Evolutionary conservation across 2,797 vertebrate genomes (phyloP).

Genomic region (Trichosurus vulpecula): DNA sequence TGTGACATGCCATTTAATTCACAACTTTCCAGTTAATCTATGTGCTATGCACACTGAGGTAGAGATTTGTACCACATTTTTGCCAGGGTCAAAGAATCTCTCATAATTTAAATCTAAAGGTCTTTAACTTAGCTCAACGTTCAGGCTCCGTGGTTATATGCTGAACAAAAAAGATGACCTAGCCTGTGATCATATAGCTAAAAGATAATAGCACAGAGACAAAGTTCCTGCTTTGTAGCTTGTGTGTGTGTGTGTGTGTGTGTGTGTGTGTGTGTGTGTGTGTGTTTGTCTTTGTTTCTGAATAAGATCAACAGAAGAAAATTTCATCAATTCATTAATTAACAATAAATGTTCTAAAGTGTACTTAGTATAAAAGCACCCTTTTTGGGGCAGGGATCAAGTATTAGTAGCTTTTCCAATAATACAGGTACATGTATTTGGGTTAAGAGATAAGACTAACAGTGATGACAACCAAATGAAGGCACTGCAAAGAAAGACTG

Average conservation of each 20-base stretch:
- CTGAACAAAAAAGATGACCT: not conserved
- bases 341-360: slow-evolving; percentile 40
- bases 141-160: not conserved
- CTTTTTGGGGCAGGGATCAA: slow-evolving; percentile 45
- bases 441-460: slow-evolving; percentile 27
- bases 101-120: slow-evolving; percentile 9
- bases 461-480: not conserved
- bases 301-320: not conserved
- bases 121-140: slow-evolving; percentile 10
- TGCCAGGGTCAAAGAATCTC: not conserved
- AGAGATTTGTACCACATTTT: not conserved
- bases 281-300: slow-evolving; percentile 16
- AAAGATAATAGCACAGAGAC: not conserved
- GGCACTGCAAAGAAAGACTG: not conserved
- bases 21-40: not conserved
- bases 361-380: not conserved
- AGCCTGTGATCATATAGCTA: not conserved
- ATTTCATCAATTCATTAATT: slow-evolving; percentile 13
- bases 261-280: not conserved
- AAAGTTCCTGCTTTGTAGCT: not conserved
- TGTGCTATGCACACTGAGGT: not conserved
- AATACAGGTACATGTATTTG: slow-evolving; percentile 17
- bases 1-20: not conserved
- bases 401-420: slow-evolving; percentile 17
- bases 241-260: not conserved